Evolutionary conservation across 1,140 invertebrate genomes (phyloP).

Genomic region (Lasaia peninsularis): DNA sequence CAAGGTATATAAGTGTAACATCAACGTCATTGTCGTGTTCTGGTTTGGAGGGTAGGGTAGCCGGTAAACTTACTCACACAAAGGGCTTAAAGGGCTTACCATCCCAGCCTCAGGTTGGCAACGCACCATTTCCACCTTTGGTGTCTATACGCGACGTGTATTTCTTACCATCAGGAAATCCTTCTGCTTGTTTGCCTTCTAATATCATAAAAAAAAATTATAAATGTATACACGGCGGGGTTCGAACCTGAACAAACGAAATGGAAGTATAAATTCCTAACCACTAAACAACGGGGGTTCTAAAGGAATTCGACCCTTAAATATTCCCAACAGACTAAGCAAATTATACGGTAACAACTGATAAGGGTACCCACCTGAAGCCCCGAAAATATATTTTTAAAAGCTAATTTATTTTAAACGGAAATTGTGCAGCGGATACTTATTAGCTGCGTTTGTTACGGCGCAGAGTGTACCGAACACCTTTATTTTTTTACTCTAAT

Average conservation of each 20-base stretch:
- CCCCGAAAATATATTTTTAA: neutral
- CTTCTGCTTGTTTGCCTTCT: neutral
- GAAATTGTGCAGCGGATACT: neutral
- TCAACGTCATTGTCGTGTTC: neutral
- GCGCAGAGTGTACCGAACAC: neutral
- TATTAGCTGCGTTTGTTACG: neutral
- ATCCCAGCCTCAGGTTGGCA: neutral
- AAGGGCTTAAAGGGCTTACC: neutral
- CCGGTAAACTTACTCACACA: neutral
- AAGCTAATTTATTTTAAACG: slow-evolving; percentile 4
- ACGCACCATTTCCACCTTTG: neutral
- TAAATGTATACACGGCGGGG: too few relatives aligned
- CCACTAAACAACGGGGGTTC: too few relatives aligned
- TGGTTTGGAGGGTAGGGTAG: neutral
- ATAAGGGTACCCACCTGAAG: neutral
- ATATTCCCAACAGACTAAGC: neutral
- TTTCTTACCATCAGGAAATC: neutral
- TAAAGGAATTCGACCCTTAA: too few relatives aligned
- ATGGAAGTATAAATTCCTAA: too few relatives aligned
- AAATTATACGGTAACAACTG: neutral
- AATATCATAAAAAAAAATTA: neutral
- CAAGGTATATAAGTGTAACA: too few relatives aligned
- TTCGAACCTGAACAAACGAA: too few relatives aligned
- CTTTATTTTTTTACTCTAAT: too few relatives aligned
- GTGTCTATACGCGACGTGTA: neutral